Base-by-base conservation (phyloP, 1,140 invertebrate genomes). In the Heliconius hermathena region DNA sequence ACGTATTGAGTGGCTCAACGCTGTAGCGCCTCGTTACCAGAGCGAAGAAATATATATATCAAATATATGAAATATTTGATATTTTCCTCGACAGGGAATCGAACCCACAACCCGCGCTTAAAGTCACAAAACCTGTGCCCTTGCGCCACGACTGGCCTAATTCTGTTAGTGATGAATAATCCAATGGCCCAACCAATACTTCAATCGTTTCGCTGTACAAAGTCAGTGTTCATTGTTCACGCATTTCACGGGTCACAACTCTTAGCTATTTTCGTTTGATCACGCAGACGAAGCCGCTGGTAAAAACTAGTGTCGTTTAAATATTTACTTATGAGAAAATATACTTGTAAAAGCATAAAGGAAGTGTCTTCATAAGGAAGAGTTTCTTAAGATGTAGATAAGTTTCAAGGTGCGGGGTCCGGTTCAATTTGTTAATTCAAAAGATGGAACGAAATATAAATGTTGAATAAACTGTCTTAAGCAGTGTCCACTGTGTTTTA, bases 361-460 rank as follows among this genome's bases (percentile, higher is more conserved):
- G 60, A 66, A 66, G 60, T 66, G 60, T 66, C 11, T 66, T 29
- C 60, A 66, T 29, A 66, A 29, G 60, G 26, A 66, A 26, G 26
- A 66, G 60, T 66, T 66, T 66, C 60, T 66, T 29, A 29, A 66
- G 60, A 66, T 66, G 60, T 26, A 66, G 60, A 66, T 29, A 66
- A 66, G 26, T 66, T 66, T 9, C 60, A 1, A 66, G 26, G 26
- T 29, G 60, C 60, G 26, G 60, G 26, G 8, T 66, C 60, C 22
- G 13, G n/a, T 66, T 66, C 60, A 57, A 54, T 54, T 60, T 54
- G 26, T 57, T 74, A 75, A 54, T 57, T 57, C 49, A 46, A 54
- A 54, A 74, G 57, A 57, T 36, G 74, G n/a, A 36, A 26, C 2
- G 60, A 66, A 46, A 13, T 66, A 6, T 66, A 66, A 66, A 66